Conservation (phyloP, 2,797 vertebrate genomes). For the Schizopygopsis pylzovi region DNA sequence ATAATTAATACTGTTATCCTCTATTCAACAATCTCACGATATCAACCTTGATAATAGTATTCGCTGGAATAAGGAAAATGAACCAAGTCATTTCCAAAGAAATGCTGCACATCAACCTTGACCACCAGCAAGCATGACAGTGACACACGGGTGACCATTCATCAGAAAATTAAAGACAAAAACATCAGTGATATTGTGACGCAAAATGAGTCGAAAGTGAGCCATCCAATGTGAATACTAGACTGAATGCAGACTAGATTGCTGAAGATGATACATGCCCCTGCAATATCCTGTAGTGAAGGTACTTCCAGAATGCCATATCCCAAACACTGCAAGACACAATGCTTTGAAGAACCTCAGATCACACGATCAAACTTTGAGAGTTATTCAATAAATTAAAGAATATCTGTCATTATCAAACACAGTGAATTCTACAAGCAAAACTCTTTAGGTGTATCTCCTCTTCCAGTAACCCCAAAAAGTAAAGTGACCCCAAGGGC, state of each 20-base stretch:
- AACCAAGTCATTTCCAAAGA: constrained; percentile 15
- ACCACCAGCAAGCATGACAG: too few relatives aligned
- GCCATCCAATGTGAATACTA: background rate
- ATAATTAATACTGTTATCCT: background rate
- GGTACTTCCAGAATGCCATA: background rate
- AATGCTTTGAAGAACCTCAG: background rate
- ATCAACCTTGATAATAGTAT: background rate
- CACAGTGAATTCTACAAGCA: background rate
- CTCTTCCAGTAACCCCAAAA: background rate
- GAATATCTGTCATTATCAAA: background rate
- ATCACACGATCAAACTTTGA: background rate
- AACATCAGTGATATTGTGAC: background rate
- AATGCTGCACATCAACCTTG: background rate
- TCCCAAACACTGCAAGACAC: background rate
- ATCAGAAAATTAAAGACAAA: background rate
- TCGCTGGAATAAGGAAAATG: background rate
- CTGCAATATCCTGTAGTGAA: background rate
- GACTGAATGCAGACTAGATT: background rate
- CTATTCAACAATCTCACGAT: too few relatives aligned
- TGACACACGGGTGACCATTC: background rate
- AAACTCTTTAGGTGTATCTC: background rate
- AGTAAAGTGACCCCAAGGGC: background rate
- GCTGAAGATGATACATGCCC: background rate
- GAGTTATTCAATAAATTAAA: background rate
- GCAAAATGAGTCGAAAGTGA: background rate